Evolutionary conservation across 2,113 vertebrate species (phyloP).

Genomic region (Vombatus ursinus): DNA sequence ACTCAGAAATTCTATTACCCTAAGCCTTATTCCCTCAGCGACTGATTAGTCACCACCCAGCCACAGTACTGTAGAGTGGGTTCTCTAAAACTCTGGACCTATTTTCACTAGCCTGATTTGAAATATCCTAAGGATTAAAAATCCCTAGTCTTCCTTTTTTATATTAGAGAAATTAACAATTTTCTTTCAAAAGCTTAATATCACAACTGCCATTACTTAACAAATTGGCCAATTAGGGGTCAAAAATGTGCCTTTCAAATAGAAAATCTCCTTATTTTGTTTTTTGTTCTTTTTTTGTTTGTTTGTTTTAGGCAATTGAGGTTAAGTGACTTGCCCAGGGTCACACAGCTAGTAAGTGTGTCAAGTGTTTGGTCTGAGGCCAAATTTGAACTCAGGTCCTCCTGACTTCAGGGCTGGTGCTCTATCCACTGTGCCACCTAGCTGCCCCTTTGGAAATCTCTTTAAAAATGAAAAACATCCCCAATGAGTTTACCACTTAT

Average conservation of each 20-base stretch:
- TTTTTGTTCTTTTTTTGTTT: no score
- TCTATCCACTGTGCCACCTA: no score
- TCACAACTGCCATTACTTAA: not conserved
- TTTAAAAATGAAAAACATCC: not conserved
- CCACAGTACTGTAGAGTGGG: not conserved
- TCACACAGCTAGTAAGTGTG: no score
- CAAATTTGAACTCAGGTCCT: no score
- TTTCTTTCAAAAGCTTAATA: not conserved
- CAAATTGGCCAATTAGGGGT: not conserved
- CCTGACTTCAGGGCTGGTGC: no score
- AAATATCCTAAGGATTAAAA: not conserved
- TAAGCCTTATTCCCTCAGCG: not conserved
- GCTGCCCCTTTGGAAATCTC: no score
- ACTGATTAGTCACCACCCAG: not conserved
- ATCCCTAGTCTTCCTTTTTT: not conserved
- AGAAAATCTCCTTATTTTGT: not conserved
- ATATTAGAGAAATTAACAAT: not conserved
- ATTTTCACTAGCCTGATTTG: not conserved
- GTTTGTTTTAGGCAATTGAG: no score
- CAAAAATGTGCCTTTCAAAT: not conserved
- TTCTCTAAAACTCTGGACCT: not conserved
- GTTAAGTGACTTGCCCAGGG: no score
- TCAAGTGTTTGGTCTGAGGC: no score
- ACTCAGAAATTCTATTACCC: not conserved
- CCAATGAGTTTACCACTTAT: not conserved